These are phyloP conservation scores for Anoncus sp. DNA, from an alignment of 2,888 invertebrate species.

Conservation along the genomic window DNA sequence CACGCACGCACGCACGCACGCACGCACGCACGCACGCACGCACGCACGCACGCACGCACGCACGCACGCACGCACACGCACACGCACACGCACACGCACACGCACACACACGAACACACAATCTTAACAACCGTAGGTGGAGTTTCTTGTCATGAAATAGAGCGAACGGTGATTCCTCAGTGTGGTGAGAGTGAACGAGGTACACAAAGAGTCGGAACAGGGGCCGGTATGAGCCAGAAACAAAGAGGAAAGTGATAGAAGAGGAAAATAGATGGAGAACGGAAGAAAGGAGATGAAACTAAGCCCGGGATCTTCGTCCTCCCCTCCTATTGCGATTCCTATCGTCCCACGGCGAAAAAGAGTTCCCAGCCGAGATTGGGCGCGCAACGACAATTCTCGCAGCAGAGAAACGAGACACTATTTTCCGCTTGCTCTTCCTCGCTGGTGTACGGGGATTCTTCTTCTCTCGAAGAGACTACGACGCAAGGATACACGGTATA, in stretches of 20 bases:
- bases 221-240: constrained; percentile 1
- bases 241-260: constrained; percentile 11
- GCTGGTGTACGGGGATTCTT: background rate
- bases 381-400: constrained; percentile 46
- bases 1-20: no score
- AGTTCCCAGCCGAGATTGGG: constrained; percentile 48
- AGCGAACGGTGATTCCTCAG: constrained; percentile 34
- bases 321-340: constrained; percentile 33
- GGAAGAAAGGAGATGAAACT: background rate
- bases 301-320: constrained; percentile 28
- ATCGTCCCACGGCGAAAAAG: constrained; percentile 23
- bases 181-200: constrained; percentile 3
- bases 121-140: background rate
- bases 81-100: no score
- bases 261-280: constrained; percentile 12
- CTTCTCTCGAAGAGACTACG: no score
- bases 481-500: background rate
- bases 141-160: constrained; percentile 33
- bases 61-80: no score
- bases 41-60: no score
- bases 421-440: background rate
- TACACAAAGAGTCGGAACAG: constrained; percentile 16
- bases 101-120: no score
- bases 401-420: constrained; percentile 22
- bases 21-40: no score